Evolutionary conservation across 2,797 vertebrate genomes (phyloP).

Genomic region (Nyctibius grandis): DNA sequence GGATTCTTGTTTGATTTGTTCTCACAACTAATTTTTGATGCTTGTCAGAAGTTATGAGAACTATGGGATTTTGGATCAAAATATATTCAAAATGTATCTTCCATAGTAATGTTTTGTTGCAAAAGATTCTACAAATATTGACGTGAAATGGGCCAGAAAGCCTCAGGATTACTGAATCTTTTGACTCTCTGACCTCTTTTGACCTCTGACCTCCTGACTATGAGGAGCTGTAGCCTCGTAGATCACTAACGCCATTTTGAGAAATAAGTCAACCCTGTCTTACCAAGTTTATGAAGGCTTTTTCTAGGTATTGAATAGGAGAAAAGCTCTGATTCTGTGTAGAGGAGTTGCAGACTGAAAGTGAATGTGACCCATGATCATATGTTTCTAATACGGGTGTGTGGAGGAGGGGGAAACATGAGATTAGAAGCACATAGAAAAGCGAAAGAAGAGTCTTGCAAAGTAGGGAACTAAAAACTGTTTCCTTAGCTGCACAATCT

Average conservation of each 20-base stretch:
- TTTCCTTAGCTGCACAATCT: not conserved
- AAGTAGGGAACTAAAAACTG: not conserved
- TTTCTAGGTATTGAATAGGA: not conserved
- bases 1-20: not conserved
- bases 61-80: not conserved
- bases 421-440: not conserved
- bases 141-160: not conserved
- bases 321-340: not conserved
- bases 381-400: not conserved
- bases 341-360: not conserved
- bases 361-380: not conserved
- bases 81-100: not conserved
- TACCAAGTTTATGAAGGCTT: not conserved
- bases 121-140: not conserved
- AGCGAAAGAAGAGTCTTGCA: not conserved
- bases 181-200: not conserved
- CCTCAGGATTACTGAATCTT: not conserved
- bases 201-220: no score
- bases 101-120: not conserved
- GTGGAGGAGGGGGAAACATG: fast-evolving
- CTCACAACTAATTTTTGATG: not conserved
- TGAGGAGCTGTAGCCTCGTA: not conserved
- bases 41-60: not conserved
- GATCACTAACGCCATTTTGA: not conserved
- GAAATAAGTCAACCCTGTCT: not conserved